phyloP scores from a whole-genome alignment of 2,797 vertebrate species.

The Triplophysa bombifrons region DNA sequence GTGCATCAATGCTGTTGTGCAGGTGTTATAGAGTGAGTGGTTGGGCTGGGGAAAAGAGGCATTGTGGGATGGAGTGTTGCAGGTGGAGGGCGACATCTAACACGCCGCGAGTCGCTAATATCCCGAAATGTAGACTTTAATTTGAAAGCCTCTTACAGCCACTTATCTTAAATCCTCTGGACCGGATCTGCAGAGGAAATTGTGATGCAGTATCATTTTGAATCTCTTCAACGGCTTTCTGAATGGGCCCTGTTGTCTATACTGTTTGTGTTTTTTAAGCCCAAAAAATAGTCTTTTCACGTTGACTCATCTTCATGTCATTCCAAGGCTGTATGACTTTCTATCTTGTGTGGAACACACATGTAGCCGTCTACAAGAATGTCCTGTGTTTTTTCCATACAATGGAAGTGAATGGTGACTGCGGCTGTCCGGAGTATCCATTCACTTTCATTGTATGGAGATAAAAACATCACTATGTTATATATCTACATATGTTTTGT shows the following conservation, averaged over 20 bases:
- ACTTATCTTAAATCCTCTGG: slow-evolving; percentile 79
- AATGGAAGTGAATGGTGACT: too few species aligned
- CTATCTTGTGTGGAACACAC: too few species aligned
- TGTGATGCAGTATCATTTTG: slow-evolving; percentile 80
- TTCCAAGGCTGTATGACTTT: too few species aligned
- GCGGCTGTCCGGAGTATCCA: slow-evolving; percentile 16
- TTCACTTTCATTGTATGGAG: slow-evolving; percentile 9
- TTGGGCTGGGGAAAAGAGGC: slow-evolving; percentile 64
- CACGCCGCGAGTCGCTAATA: slow-evolving; percentile 80
- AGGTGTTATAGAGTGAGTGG: slow-evolving; percentile 71
- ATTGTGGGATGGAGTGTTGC: slow-evolving; percentile 7
- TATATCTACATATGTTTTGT: too few species aligned
- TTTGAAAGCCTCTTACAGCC: slow-evolving; percentile 83
- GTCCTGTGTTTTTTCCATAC: too few species aligned
- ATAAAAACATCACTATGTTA: neutral
- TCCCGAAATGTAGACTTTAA: slow-evolving; percentile 81
- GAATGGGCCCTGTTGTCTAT: slow-evolving; percentile 63
- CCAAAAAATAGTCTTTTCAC: neutral
- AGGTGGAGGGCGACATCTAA: slow-evolving; percentile 46
- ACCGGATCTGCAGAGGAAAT: slow-evolving; percentile 72
- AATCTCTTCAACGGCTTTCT: slow-evolving; percentile 73
- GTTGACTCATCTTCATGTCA: neutral
- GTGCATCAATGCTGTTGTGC: slow-evolving; percentile 75
- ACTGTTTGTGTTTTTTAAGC: slow-evolving; percentile 70
- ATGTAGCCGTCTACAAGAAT: too few species aligned